phyloP scores from a whole-genome alignment of 1,140 invertebrate genomes.

The Gryon sp. region DNA sequence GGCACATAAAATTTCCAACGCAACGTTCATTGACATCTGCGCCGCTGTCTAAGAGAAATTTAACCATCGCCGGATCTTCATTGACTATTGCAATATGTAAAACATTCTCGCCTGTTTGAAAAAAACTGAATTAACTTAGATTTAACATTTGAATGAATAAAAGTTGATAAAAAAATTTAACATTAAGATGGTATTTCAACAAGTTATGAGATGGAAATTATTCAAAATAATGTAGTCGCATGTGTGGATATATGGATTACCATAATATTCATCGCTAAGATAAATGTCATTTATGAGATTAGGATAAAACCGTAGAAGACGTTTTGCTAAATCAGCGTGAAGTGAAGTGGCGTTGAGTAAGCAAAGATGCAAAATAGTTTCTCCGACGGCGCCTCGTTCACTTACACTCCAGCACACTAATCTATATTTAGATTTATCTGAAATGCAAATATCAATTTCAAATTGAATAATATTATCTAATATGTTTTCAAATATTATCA shows the following conservation, averaged over 20 bases:
- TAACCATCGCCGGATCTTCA: constrained; percentile 98
- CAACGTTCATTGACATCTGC: constrained; percentile 94
- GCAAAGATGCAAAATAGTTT: constrained; percentile 96
- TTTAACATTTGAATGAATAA: too few relatives aligned
- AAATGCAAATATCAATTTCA: not conserved
- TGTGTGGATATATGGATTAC: too few relatives aligned
- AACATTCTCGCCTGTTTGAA: constrained; percentile 87
- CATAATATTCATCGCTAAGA: constrained; percentile 97
- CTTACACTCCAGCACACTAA: constrained; percentile 96
- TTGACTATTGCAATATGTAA: constrained; percentile 99
- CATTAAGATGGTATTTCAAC: too few relatives aligned
- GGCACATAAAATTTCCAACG: constrained; percentile 97
- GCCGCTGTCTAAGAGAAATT: constrained; percentile 94
- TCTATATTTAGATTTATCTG: constrained; percentile 86
- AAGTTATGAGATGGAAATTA: too few relatives aligned
- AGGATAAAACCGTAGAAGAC: constrained; percentile 94
- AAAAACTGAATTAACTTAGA: too few relatives aligned
- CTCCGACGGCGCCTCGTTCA: constrained; percentile 96
- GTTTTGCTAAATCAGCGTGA: constrained; percentile 95
- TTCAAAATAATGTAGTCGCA: too few relatives aligned
- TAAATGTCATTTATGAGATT: constrained; percentile 98
- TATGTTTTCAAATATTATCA: too few relatives aligned
- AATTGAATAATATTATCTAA: constrained; percentile 1
- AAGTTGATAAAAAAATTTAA: too few relatives aligned
- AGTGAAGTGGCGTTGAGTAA: constrained; percentile 93